These are phyloP conservation scores for Catamblyrhynchus diadema DNA, from an alignment of 2,797 vertebrate species.

Conservation along the genomic window DNA sequence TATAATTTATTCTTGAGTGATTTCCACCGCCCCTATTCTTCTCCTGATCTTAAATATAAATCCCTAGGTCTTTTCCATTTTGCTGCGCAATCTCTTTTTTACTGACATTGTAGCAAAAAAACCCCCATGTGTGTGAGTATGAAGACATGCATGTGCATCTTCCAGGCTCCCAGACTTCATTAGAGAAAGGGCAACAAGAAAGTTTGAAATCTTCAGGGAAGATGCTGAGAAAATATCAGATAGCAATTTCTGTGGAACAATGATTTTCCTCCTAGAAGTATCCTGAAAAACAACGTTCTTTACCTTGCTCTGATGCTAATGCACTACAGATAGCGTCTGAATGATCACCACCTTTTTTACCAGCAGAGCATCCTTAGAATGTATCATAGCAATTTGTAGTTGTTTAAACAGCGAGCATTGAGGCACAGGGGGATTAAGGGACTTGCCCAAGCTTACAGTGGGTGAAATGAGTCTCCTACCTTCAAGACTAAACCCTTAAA, in stretches of 20 bases:
- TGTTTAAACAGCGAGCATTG: not conserved
- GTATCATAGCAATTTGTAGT: not conserved
- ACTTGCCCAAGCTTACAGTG: not conserved
- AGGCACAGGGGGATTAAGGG: not conserved
- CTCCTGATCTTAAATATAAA: not conserved
- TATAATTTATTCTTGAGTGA: constrained; percentile 5
- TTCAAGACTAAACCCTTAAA: not conserved
- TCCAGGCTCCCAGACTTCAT: not conserved
- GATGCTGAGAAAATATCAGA: not conserved
- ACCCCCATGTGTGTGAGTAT: fast-evolving
- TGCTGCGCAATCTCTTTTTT: not conserved
- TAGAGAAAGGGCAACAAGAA: not conserved
- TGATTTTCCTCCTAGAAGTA: not conserved
- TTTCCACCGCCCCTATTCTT: not conserved
- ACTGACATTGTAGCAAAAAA: not conserved
- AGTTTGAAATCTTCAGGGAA: not conserved
- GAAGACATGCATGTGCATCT: not conserved
- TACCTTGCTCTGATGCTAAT: not conserved
- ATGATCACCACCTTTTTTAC: not conserved
- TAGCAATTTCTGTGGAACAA: not conserved
- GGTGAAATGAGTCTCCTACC: not conserved
- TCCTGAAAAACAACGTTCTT: not conserved
- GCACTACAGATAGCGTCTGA: not conserved
- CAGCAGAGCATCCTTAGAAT: not conserved
- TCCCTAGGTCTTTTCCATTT: not conserved